Conservation (phyloP, 2,888 invertebrate species). For the Ichneumoninae sp. region DNA sequence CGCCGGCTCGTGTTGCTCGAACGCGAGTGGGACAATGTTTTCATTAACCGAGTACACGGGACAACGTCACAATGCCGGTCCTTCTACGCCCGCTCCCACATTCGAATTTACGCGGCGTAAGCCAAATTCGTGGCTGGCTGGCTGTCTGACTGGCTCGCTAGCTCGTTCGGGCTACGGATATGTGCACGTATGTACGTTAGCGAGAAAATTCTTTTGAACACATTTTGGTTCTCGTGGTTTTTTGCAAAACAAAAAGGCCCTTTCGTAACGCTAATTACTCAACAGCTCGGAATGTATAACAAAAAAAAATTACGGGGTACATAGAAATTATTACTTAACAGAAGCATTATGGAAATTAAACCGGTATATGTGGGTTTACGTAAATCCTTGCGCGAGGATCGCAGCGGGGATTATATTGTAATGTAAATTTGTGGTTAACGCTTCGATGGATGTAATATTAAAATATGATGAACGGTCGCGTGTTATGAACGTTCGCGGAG, state of each 20-base stretch:
- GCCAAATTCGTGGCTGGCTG: slow-evolving; percentile 39
- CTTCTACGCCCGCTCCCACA: slow-evolving; percentile 47
- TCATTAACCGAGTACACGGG: slow-evolving; percentile 81
- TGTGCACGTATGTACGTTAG: background rate
- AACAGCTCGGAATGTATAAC: no score
- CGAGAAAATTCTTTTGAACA: background rate
- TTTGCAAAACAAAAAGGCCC: background rate
- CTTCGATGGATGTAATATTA: background rate
- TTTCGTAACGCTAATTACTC: no score
- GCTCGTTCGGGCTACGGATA: background rate
- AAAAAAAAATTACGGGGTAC: no score
- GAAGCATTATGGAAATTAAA: background rate
- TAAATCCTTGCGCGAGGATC: background rate
- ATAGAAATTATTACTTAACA: background rate
- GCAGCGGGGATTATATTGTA: background rate
- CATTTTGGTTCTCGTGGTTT: background rate
- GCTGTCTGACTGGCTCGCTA: slow-evolving; percentile 26
- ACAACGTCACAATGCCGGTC: slow-evolving; percentile 55
- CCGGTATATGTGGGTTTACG: background rate
- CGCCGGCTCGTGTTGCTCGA: slow-evolving; percentile 49
- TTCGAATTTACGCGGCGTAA: slow-evolving; percentile 54
- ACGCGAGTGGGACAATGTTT: slow-evolving; percentile 78
- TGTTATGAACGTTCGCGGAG: background rate
- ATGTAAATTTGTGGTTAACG: background rate
- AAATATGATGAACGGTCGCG: background rate